Evolutionary conservation across 2,797 vertebrate species (phyloP).

Genomic region (Rhabdophis nuchalis): DNA sequence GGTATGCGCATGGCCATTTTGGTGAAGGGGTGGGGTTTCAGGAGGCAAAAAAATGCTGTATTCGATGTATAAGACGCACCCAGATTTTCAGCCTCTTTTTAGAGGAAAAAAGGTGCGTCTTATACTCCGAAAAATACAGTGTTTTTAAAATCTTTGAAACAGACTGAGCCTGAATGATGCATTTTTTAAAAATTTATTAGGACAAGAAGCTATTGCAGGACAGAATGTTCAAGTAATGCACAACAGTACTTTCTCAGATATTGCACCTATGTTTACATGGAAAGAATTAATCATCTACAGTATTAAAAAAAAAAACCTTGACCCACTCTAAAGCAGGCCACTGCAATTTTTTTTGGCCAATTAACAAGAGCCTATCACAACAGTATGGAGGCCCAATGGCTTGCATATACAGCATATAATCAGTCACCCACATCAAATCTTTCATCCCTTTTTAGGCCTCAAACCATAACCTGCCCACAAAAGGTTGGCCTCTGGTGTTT

Average conservation of each 20-base stretch:
- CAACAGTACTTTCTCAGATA: neutral
- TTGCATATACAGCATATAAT: slow-evolving; percentile 29
- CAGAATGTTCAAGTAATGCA: neutral
- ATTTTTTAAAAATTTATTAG: neutral
- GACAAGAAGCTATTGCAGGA: neutral
- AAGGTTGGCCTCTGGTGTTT: slow-evolving; percentile 68
- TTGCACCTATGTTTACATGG: neutral
- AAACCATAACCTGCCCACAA: slow-evolving; percentile 70
- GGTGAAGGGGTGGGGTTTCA: no score
- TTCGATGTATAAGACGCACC: no score
- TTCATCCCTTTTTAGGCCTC: slow-evolving; percentile 62
- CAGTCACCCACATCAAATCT: slow-evolving; percentile 46
- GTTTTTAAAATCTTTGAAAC: neutral
- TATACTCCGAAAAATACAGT: no score
- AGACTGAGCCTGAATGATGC: neutral
- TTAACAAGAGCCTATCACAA: neutral
- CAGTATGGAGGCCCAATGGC: neutral
- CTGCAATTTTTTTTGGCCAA: neutral
- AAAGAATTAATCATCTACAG: neutral
- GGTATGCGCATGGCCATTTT: no score
- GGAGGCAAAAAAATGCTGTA: no score
- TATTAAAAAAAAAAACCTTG: neutral
- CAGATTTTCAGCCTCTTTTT: no score
- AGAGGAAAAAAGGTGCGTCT: no score
- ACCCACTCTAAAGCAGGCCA: slow-evolving; percentile 19